Base-by-base conservation (phyloP, 2,888 invertebrate species). In the Ichneumoninae sp. region DNA sequence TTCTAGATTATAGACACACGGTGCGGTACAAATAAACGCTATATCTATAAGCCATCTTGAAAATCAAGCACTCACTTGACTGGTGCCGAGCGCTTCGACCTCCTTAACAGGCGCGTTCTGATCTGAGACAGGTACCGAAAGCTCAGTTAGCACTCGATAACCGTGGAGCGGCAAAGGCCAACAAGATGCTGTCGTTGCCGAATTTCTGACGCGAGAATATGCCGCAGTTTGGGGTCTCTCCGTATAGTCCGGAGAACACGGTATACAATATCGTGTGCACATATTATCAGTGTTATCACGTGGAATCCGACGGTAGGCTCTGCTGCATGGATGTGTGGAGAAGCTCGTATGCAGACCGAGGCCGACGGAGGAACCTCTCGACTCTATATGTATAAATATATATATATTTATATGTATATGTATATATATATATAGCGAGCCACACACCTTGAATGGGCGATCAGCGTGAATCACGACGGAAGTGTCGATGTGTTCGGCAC, bases 81-180 rank as follows among this genome's bases (percentile, higher is more conserved):
- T 40, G 40, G 10, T 40, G 40, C 8, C 0, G 40, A 40, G 40
- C 8, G 40, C 40, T 10, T 40, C 40, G 40, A 62, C 62, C 6
- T 26, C 13, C 26, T 26, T 26, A 26, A 57, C 10, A 13, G 22
- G 8, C 62, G 6, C 30, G 62, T 33, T 62, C 33, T 16, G 44
- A 74, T 62, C 54, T 74, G 62, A 62, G 78, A 79, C 74, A 60
- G 69, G 69, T 44, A 62, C 78, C 74, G 62, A 79, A 69, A 74
- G 82, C 62, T 69, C 69, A 74, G 74, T 74, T 82, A 79, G 74
- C 44, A 69, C 52, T 54, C 82, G 78, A 74, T 82, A 78, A 78
- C 13, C 74, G 78, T 54, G 26, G 62, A 75, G 33, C 50, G 22
- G 40, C 77, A 30, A 10, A 47, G 30, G 8, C 33, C 47, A 74